Evolutionary conservation across 1,140 invertebrate genomes (phyloP), one percentile per base, ranked within the genome.

Genomic region (Neuroterus valhalla): DNA sequence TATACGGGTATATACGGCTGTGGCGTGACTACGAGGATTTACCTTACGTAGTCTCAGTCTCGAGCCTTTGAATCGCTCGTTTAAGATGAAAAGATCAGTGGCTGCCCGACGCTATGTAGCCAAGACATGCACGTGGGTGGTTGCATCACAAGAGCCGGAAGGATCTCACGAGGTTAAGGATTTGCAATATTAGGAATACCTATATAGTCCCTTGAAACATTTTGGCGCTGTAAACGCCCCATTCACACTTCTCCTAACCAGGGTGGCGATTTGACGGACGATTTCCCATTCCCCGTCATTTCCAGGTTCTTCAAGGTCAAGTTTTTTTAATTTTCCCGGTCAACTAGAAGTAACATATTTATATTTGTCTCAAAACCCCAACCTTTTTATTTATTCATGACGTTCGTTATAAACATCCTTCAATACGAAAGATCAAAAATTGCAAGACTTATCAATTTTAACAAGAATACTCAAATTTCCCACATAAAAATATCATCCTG

Each of bases 61-160:
- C 48, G 42, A 66, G 72, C 76, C 82, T 82, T 85, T 86, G 86
- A 86, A 87, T 87, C 82, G 84, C 84, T 87, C 83, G 84, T 87
- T 88, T 87, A 84, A 84, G 85, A 85, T 84, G 84, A 87, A 86
- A 87, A 87, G 85, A 83, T 88, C 78, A 80, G 84, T 85, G 85
- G 82, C 84, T 82, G 79, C 75, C 62, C 72, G 69, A 77, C 68
- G 79, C 74, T 69, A 50, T 75, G 72, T 62, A 75, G 38, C 68
- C 50, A 68, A 70, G 73, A 66, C 38, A 78, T 76, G 71, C 78
- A 81, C 86, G 84, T 87, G 85, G 85, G 85, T 86, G 85, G 81
- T 72, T 78, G 81, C 80, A 82, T 78, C 78, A 81, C 79, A 82
- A 85, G 79, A 81, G 81, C 81, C 82, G 84, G 82, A 84, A 87